phyloP scores from a whole-genome alignment of 1,140 invertebrate genomes.

The Polypedilum pembai region DNA sequence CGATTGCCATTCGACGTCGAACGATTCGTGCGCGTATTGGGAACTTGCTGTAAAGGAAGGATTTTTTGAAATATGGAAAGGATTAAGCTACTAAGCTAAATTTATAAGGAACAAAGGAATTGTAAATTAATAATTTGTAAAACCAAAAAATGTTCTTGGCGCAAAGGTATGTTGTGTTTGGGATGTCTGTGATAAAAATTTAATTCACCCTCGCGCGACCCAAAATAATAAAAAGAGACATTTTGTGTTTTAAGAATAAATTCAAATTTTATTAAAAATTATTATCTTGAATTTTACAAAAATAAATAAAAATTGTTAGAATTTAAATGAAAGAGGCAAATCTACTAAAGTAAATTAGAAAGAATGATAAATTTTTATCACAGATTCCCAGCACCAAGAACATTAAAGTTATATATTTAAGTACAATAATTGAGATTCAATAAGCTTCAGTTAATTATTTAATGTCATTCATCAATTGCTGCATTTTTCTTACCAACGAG shows the following conservation, averaged over 20 bases:
- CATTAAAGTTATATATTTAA: background rate
- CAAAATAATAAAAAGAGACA: background rate
- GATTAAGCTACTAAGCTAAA: background rate
- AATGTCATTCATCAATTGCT: conserved; percentile 44
- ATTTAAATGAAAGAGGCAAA: background rate
- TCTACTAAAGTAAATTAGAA: background rate
- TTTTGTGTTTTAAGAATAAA: background rate
- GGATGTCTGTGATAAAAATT: background rate
- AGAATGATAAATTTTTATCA: background rate
- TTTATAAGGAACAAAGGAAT: no score
- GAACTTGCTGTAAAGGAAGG: conserved; percentile 32
- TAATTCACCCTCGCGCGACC: background rate
- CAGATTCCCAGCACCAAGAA: conserved; percentile 16
- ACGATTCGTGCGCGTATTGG: conserved; percentile 43
- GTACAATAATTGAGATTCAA: background rate
- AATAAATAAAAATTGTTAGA: background rate
- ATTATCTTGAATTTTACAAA: background rate
- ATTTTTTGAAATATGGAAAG: background rate
- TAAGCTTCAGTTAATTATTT: conserved; percentile 30
- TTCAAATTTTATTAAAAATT: background rate
- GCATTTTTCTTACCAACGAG: conserved; percentile 47
- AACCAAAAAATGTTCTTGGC: no score
- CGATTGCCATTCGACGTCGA: conserved; percentile 55
- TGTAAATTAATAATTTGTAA: no score
- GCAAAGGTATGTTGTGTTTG: no score